phyloP scores from a whole-genome alignment of 2,888 invertebrate genomes.

The Cosmopolites sordidus region DNA sequence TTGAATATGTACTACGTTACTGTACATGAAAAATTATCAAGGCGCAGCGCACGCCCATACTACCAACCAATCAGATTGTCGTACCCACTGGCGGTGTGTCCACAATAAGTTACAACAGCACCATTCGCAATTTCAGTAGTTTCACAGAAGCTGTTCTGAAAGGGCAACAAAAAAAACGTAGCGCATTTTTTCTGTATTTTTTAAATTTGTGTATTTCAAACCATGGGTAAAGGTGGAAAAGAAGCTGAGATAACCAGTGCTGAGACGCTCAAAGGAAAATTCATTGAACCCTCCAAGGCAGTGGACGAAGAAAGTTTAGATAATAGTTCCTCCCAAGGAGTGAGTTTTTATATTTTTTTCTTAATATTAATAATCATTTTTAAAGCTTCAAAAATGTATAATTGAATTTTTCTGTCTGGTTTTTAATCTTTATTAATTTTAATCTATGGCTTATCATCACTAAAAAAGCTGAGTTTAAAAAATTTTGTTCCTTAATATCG shows the following conservation, averaged over 20 bases:
- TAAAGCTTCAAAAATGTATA: too few species aligned
- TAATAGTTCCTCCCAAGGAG: background rate
- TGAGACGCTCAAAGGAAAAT: constrained; percentile 24
- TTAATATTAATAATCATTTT: too few species aligned
- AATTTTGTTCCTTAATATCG: too few species aligned
- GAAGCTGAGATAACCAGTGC: constrained; percentile 28
- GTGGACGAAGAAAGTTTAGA: constrained; percentile 11
- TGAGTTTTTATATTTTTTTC: too few species aligned
- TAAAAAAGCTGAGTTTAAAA: too few species aligned
- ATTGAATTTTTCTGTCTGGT: too few species aligned
- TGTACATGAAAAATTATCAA: too few species aligned
- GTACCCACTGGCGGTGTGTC: background rate
- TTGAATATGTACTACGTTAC: too few species aligned
- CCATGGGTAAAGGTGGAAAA: constrained; percentile 38
- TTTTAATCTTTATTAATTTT: too few species aligned
- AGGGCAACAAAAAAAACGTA: background rate
- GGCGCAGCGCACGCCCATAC: background rate
- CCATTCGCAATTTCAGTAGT: background rate
- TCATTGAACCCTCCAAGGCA: constrained; percentile 13
- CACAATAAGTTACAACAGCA: background rate
- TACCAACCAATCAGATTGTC: background rate
- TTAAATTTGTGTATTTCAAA: background rate
- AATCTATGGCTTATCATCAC: too few species aligned
- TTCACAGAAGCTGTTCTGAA: background rate
- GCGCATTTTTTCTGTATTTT: background rate